Conservation (phyloP, 1,140 invertebrate genomes). For the Tetramorium simillimum region DNA sequence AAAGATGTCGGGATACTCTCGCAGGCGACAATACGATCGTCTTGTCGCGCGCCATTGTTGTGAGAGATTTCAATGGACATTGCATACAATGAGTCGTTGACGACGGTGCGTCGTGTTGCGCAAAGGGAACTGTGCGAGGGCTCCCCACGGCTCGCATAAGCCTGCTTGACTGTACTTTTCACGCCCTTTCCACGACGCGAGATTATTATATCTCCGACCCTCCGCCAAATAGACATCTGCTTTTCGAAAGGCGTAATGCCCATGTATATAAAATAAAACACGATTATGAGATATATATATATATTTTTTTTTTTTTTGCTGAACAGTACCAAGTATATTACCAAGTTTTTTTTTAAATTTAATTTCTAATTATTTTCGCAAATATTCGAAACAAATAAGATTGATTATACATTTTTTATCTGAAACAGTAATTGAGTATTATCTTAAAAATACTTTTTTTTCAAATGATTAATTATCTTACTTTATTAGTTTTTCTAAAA, state of each 20-base stretch:
- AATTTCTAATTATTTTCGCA: background rate
- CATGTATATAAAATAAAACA: conserved; percentile 35
- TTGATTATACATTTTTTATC: background rate
- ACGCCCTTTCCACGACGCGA: conserved; percentile 78
- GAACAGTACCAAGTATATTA: background rate
- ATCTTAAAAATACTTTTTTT: background rate
- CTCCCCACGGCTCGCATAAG: conserved; percentile 71
- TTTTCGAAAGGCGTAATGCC: conserved; percentile 34
- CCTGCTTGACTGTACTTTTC: conserved; percentile 83
- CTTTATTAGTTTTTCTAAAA: background rate
- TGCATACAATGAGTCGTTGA: conserved; percentile 83
- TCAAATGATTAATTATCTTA: background rate
- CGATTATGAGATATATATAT: conserved; percentile 1
- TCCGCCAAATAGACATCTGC: conserved; percentile 61
- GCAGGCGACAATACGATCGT: conserved; percentile 78
- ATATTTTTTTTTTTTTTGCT: no score
- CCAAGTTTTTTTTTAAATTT: background rate
- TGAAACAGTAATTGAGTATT: background rate
- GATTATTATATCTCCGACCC: conserved; percentile 69
- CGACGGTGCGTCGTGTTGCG: conserved; percentile 76
- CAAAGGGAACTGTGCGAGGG: conserved; percentile 70
- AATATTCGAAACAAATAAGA: background rate
- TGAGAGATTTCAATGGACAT: conserved; percentile 80
- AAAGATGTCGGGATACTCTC: conserved; percentile 57
- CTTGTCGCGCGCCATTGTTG: conserved; percentile 72